Conservation (phyloP, 2,888 invertebrate species). For the Callyntrura guangdongensis region DNA sequence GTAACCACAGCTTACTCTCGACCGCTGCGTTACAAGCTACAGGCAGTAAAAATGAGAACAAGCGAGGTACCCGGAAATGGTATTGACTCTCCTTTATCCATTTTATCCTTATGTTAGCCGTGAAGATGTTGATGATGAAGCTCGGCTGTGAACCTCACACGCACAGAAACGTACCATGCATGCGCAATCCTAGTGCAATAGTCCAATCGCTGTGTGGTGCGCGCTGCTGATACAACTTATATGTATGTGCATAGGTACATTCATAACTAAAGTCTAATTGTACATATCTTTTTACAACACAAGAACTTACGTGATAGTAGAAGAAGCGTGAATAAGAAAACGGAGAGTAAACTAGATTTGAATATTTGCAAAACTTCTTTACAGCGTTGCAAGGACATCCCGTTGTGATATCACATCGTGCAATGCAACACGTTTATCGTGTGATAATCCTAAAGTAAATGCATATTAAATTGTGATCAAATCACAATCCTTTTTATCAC, state of each 20-base stretch:
- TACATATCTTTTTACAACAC: no score
- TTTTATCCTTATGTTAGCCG: constrained; percentile 55
- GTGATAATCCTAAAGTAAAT: not conserved
- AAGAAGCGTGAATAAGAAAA: constrained; percentile 38
- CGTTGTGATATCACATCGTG: constrained; percentile 33
- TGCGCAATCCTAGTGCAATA: not conserved
- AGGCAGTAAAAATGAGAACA: constrained; percentile 38
- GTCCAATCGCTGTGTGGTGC: not conserved
- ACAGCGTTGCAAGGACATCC: constrained; percentile 59
- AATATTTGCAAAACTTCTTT: constrained; percentile 2
- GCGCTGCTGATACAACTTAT: no score
- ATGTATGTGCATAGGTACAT: no score
- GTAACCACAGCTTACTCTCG: not conserved
- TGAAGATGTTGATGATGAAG: not conserved
- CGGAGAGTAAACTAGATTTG: constrained; percentile 71
- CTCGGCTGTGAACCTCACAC: constrained; percentile 3
- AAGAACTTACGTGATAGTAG: no score
- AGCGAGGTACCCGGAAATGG: constrained; percentile 74
- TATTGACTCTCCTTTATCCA: constrained; percentile 44
- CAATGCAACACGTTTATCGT: not conserved
- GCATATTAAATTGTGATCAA: not conserved
- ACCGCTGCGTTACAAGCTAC: not conserved
- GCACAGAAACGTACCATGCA: not conserved
- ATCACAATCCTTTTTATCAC: not conserved
- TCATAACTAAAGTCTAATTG: no score